Evolutionary conservation across 2,888 invertebrate species (phyloP), one percentile per base, ranked within the genome.

Genomic region (Priapulus caudatus): DNA sequence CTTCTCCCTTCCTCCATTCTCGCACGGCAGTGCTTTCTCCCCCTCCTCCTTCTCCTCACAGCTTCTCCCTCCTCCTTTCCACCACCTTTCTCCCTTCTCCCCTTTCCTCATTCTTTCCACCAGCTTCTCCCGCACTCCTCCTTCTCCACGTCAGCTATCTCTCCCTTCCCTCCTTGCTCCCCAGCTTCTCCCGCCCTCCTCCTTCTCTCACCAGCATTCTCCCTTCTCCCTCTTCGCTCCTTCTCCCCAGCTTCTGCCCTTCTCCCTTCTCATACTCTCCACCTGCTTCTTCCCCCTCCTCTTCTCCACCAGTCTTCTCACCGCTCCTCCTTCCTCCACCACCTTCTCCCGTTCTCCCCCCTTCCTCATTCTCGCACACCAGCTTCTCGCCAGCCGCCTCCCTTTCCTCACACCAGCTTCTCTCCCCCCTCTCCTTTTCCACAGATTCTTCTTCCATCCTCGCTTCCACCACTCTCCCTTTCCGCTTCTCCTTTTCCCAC

Each of bases 141-240:
- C 43, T 20, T 19, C 23, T n/a, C n/a, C 33, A 33, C 33, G 15
- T n/a, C n/a, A 15, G 15, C 33, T 33, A 15, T 33, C 33, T 33
- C 33, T 15, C 33, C n/a, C 33, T 20, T 43, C 46, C 22, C 23
- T 22, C 3, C 21, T 45, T 20, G 4, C 22, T n/a, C n/a, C n/a
- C n/a, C n/a, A n/a, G n/a, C n/a, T n/a, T n/a, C n/a, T n/a, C n/a
- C n/a, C n/a, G n/a, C 20, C 22, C 20, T 20, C 23, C 33, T 15
- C 46, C 50, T 43, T 55, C 49, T 50, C 54, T 51, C 55, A n/a
- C n/a, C n/a, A n/a, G n/a, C n/a, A n/a, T n/a, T n/a, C n/a, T n/a
- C n/a, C n/a, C n/a, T n/a, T n/a, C 47, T 43, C 24, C 54, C 18
- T 47, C 47, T 48, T 33, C 54, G 23, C 54, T 55, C 50, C 54